These are phyloP conservation scores for Chroicocephalus ridibundus DNA, from an alignment of 2,113 vertebrate genomes.

Conservation along the genomic window DNA sequence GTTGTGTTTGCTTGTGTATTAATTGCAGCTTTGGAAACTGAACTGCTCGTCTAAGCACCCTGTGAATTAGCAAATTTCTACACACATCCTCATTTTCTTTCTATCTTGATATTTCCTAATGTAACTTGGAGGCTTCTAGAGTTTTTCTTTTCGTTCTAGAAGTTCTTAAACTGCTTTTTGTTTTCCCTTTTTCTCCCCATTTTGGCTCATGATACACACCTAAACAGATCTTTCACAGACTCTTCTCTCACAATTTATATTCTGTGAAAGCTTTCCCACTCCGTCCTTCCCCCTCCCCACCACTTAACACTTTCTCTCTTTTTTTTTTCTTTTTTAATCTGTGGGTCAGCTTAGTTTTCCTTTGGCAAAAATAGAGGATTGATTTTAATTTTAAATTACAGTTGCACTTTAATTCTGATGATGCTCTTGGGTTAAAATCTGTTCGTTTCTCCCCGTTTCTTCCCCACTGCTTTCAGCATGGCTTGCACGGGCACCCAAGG, in stretches of 20 bases:
- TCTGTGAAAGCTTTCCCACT: constrained; percentile 46
- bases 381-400: constrained; percentile 49
- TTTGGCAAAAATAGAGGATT: constrained; percentile 8
- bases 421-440: neutral
- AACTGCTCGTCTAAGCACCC: neutral
- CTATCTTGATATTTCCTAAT: neutral
- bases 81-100: neutral
- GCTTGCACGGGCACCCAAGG: neutral
- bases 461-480: neutral
- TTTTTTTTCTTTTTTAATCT: neutral
- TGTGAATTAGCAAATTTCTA: neutral
- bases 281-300: neutral
- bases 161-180: constrained; percentile 14
- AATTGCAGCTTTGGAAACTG: neutral
- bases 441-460: neutral
- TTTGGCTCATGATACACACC: neutral
- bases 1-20: neutral
- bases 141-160: neutral
- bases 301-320: neutral
- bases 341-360: constrained; percentile 27
- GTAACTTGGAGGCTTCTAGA: neutral
- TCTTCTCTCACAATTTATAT: constrained; percentile 30
- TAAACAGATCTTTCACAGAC: constrained; percentile 50
- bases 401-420: neutral
- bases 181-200: neutral